A percentile compares a stretch with the other conserved stretches of the same genome.
Evolutionary conservation across 2,797 vertebrate species (phyloP).

Genomic region (Forpus xanthops): DNA sequence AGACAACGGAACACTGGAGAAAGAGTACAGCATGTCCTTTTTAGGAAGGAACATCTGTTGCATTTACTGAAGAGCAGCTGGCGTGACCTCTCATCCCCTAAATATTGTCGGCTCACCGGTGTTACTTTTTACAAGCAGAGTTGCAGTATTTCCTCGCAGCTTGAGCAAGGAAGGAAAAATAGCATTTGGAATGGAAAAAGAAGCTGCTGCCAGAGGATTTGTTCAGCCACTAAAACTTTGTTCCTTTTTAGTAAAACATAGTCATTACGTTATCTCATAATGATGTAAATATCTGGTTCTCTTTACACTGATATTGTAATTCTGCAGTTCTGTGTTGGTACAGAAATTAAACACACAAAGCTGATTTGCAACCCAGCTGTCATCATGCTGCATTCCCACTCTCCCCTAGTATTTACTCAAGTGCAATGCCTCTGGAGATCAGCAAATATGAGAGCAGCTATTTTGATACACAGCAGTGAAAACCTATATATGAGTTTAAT

Average conservation of each 20-base stretch:
- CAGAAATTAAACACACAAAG: neutral
- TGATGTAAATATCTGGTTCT: constrained; percentile 40
- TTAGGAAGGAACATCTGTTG: constrained; percentile 33
- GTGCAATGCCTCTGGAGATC: neutral
- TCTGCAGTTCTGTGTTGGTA: neutral
- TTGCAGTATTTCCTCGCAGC: neutral
- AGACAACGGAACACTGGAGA: neutral
- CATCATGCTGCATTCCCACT: neutral
- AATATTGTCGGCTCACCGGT: neutral
- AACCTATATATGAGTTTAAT: neutral
- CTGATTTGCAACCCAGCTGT: neutral
- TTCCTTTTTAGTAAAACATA: constrained; percentile 1
- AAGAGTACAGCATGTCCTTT: neutral
- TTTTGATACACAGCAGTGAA: neutral
- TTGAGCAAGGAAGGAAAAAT: neutral
- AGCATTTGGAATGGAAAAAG: constrained; percentile 37
- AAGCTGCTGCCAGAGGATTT: constrained; percentile 5
- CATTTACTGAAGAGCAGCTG: neutral
- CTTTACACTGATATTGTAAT: neutral
- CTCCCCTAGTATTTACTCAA: neutral
- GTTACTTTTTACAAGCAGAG: constrained; percentile 25
- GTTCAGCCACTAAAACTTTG: constrained; percentile 21
- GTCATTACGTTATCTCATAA: constrained; percentile 6
- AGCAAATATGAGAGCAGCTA: neutral
- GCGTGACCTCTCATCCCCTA: neutral